These are phyloP conservation scores for Terrapene triunguis DNA, from an alignment of 2,113 vertebrate species.

Conservation along the genomic window DNA sequence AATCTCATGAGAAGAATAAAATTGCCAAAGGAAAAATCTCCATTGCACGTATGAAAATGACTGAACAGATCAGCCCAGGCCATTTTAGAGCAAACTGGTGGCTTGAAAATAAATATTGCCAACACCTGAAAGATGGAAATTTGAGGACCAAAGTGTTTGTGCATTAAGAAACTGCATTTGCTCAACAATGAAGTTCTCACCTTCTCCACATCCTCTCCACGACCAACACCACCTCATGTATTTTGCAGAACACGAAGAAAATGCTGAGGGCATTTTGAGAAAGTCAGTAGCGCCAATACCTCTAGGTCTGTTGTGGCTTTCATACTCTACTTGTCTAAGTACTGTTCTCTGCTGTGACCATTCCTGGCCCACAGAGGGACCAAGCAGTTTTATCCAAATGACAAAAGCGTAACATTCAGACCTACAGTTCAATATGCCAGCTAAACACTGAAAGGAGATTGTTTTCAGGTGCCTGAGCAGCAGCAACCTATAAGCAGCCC, in stretches of 20 bases:
- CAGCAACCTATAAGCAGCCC: fast-evolving
- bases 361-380: not conserved
- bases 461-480: not conserved
- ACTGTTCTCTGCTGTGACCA: not conserved
- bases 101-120: not conserved
- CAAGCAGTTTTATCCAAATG: not conserved
- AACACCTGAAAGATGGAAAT: conserved; percentile 43
- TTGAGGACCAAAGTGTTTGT: not conserved
- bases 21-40: too few species aligned
- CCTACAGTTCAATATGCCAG: not conserved
- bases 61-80: not conserved
- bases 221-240: conserved; percentile 27
- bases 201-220: conserved; percentile 54
- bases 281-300: conserved; percentile 11
- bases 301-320: not conserved
- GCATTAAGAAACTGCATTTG: not conserved
- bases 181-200: conserved; percentile 71
- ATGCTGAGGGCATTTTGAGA: not conserved
- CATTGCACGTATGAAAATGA: not conserved
- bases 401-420: conserved; percentile 13
- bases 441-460: not conserved
- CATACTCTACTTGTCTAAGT: fast-evolving
- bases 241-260: conserved; percentile 19
- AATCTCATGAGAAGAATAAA: too few species aligned
- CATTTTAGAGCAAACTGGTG: conserved; percentile 1